Base-by-base conservation (phyloP, 2,113 vertebrate genomes). In the Neofelis nebulosa region DNA sequence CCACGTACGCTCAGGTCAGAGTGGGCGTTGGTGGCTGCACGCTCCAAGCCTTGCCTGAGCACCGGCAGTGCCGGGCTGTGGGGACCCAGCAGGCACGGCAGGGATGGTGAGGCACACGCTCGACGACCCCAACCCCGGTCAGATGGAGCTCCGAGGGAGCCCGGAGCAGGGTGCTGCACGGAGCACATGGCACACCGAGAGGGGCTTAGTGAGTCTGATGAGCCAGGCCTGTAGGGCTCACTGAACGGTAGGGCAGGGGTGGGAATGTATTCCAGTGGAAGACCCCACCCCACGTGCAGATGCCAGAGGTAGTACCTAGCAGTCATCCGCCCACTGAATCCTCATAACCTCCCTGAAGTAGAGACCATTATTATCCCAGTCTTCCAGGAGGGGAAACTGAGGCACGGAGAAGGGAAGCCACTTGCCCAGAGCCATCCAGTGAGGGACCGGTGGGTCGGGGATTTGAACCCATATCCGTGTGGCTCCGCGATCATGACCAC, bases 121-220 rank as follows among this genome's bases (percentile, higher is more conserved):
- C 38, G 6, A 31, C 12, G 55, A 13, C 2, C 55, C 65, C 11
- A 29, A 16, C 55, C 57, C n/a, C 0, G 0, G 38, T 23, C 50
- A 45, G 68, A 16, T 0, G 27, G 7, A 16, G 87, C 33, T n/a
- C 63, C 1, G 4, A 5, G 10, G 36, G 41, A 69, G 89, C 65
- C 84, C 73, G 16, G 48, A n/a, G 78, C 27, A 48, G 18, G 45
- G 41, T 36, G 0, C 84, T 41, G 31, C 45, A 55, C 0, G 0
- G 52, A 76, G 48, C 16, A 38, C 65, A 38, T 36, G 41, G 25
- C 5, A 29, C 21, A 61, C 82, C 68, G 36, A 12, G 1, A 38
- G 57, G 18, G 78, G 41, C 33, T 45, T 52, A 23, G 33, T 14
- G 38, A 33, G 19, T 31, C 52, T 25, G 33, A 13, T 13, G 29